Evolutionary conservation across 2,888 invertebrate genomes (phyloP), one percentile per base, ranked within the genome.

Genomic region (Cryptosula pallasiana): DNA sequence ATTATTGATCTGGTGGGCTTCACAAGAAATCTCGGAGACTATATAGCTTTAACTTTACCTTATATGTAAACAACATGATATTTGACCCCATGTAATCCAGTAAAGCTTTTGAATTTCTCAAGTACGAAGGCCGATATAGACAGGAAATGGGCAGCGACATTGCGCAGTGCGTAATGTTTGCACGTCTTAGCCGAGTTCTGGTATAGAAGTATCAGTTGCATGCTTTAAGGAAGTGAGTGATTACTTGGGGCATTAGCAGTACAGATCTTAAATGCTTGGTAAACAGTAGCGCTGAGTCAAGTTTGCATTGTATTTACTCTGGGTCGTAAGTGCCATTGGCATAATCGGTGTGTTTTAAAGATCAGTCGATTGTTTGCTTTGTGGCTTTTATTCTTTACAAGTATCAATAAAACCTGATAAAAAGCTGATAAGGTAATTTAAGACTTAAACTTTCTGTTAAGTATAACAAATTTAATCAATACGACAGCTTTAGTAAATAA

Each of bases 281-380:
- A 63, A 63, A 63, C 63, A 63, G 13, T 32, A 13, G 34, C 63
- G 25, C 13, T 9, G 27, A 27, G 32, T 63, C 25, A 27, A 9
- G 9, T 63, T 63, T 20, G 32, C 2, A 2, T 63, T 27, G 29
- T 63, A 63, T 63, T 63, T 63, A 32, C 32, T 63, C 32, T 63
- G 27, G 63, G 16, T 63, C 25, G 20, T 63, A 63, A 63, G 63
- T 63, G 27, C 34, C 27, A 32, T 32, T 63, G 9, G 20, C 25
- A 32, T 63, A 63, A 27, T 63, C 27, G 32, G 63, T 63, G 32
- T 55, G 63, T 32, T 63, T 63, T 63, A 63, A 63, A 63, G 63
- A 63, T 63, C 63, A 63, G 34, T 5, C 32, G 9, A 9, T 32
- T 63, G 63, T 63, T 63, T 25, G 27, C 63, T 25, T 63, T 63